A percentile compares a stretch with the other conserved stretches of the same genome.
Evolutionary conservation across 2,888 invertebrate species (phyloP).

Genomic region (Eutolmus rufibarbis): DNA sequence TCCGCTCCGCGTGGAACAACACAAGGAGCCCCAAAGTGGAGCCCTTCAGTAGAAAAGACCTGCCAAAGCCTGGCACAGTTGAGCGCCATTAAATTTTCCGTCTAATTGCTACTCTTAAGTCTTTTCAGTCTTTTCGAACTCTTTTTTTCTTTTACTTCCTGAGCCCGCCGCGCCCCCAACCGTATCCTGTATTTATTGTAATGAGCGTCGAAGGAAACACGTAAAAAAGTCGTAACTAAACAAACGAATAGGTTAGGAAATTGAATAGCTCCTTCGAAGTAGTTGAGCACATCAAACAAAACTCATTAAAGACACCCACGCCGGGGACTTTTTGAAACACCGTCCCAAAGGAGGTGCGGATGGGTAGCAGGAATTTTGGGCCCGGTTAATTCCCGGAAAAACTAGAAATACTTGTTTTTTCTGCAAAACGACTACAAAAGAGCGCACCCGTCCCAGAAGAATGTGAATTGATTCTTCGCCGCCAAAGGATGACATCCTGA

Average conservation of each 20-base stretch:
- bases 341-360: background rate
- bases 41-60: background rate
- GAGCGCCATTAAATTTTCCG: conserved; percentile 30
- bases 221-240: conserved; percentile 33
- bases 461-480: background rate
- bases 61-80: background rate
- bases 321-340: background rate
- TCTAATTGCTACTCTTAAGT: conserved; percentile 25
- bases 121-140: background rate
- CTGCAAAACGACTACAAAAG: background rate
- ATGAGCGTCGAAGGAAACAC: background rate
- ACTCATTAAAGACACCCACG: conserved; percentile 28
- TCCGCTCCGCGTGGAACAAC: background rate
- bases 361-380: background rate
- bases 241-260: conserved; percentile 8
- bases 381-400: background rate
- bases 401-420: background rate
- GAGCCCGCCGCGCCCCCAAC: background rate
- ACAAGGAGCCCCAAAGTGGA: background rate
- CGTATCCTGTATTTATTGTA: conserved; percentile 19
- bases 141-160: background rate
- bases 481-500: background rate
- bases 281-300: conserved; percentile 25
- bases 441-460: background rate
- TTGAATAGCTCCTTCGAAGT: conserved; percentile 17